Evolutionary conservation across 2,888 invertebrate genomes (phyloP).

Genomic region (Ischnus inquisitorius): DNA sequence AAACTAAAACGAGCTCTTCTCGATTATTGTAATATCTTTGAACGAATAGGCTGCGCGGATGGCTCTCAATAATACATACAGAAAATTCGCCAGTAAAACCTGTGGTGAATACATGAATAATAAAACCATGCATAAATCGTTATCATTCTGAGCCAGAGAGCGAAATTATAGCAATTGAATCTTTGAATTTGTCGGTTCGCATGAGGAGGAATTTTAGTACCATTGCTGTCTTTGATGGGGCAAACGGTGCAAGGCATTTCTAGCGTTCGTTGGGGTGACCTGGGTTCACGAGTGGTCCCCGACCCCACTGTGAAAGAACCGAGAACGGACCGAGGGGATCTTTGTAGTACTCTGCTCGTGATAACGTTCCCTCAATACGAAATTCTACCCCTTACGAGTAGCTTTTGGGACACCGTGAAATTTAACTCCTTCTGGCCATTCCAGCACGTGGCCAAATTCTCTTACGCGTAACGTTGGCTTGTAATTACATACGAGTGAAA

Average conservation of each 20-base stretch:
- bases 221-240: background rate
- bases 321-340: slow-evolving; percentile 9
- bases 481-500: background rate
- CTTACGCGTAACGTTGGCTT: background rate
- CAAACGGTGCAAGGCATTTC: background rate
- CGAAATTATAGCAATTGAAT: slow-evolving; percentile 12
- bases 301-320: slow-evolving; percentile 7
- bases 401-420: slow-evolving; percentile 29
- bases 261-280: slow-evolving; percentile 6
- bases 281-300: slow-evolving; percentile 32
- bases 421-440: slow-evolving; percentile 43
- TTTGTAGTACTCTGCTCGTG: slow-evolving; percentile 23
- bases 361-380: slow-evolving; percentile 10
- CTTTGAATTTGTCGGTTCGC: slow-evolving; percentile 18
- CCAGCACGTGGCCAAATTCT: slow-evolving; percentile 34
- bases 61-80: background rate
- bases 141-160: background rate
- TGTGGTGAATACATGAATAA: slow-evolving; percentile 8
- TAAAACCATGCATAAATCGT: background rate
- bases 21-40: background rate
- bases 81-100: background rate
- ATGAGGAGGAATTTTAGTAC: background rate
- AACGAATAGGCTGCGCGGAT: background rate
- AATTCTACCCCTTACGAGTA: slow-evolving; percentile 16
- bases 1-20: background rate